phyloP scores from a whole-genome alignment of 2,888 invertebrate species.

The Leptinotarsa tumamoca region DNA sequence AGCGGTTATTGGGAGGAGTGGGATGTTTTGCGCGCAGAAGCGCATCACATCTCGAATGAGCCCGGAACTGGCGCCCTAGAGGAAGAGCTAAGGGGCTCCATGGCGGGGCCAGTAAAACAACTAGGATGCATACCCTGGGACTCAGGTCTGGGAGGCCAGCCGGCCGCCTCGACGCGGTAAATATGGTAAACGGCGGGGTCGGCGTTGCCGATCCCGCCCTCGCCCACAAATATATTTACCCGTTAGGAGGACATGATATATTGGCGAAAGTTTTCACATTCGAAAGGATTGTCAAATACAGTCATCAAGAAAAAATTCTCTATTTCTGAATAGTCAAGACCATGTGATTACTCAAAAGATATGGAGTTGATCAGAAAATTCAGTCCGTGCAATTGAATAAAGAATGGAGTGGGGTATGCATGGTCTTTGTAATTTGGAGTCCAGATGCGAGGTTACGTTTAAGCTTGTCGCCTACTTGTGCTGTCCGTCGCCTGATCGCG shows the following conservation, averaged over 20 bases:
- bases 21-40: no score
- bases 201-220: no score
- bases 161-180: no score
- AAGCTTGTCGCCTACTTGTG: neutral
- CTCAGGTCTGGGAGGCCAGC: no score
- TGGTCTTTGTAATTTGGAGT: neutral
- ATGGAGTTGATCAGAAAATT: neutral
- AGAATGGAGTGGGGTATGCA: neutral
- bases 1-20: no score
- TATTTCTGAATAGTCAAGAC: neutral
- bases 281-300: neutral
- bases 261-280: neutral
- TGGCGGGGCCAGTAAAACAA: no score
- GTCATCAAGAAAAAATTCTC: neutral
- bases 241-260: neutral
- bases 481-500: no score
- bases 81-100: no score
- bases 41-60: no score
- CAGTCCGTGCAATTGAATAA: neutral
- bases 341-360: neutral
- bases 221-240: neutral
- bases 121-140: no score
- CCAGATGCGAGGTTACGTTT: neutral
- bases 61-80: no score
- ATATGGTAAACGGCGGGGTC: no score